Evolutionary conservation across 2,888 invertebrate species (phyloP), one percentile per base, ranked within the genome.

Genomic region (Chaetoderma sp.): DNA sequence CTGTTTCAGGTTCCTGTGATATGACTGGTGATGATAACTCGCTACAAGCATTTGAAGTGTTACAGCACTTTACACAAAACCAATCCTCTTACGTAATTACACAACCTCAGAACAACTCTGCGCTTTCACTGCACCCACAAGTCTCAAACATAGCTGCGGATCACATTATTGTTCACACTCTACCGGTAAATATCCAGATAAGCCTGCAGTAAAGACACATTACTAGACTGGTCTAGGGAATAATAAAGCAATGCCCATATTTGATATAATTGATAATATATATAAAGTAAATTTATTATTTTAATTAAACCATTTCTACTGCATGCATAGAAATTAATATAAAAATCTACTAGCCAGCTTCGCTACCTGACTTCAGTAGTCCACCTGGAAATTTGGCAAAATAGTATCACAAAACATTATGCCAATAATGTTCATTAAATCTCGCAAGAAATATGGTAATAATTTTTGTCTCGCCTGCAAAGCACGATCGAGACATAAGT

Each of bases 131-230:
- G 32, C 63, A 74, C 47, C n/a, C n/a, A n/a, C n/a, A n/a, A 18
- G 72, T 75, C 18, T 65, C 66, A 25, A 55, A 71, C 47, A 63
- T 79, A 64, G 72, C 75, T 0, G 75, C 81, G n/a, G 80, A 82
- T 57, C 84, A 84, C 67, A 85, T 86, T 60, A 84, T 86, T 52
- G 83, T 80, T 2, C 81, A 81, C 57, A 74, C 81, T 2, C 58
- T 82, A 36, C 80, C 80, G 4, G 72, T 80, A 2, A 39, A 10
- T 42, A 49, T 63, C 27, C 63, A 68, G 63, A 64, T 63, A 57
- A 52, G 61, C n/a, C 42, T 13, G 4, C 18, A 16, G 32, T 27
- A 54, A n/a, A 33, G 27, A n/a, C n/a, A n/a, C n/a, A n/a, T n/a
- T n/a, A n/a, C n/a, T n/a, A n/a, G n/a, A n/a, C n/a, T n/a, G n/a